Base-by-base conservation (phyloP, 2,888 invertebrate species). In the Troilus luridus region DNA sequence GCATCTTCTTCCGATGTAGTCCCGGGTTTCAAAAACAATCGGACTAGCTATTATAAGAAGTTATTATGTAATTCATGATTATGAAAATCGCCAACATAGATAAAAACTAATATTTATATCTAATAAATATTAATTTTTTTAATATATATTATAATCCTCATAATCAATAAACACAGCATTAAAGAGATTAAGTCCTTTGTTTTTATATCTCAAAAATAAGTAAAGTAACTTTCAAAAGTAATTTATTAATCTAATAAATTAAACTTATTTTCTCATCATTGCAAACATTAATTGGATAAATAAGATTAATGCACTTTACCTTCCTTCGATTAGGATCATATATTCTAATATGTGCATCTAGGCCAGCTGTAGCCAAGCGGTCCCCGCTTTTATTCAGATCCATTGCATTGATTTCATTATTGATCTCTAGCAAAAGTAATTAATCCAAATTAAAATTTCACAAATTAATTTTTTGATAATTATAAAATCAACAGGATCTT, bases 371-470 rank as follows among this genome's bases (percentile, higher is more conserved):
- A 10, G 88, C 91, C 41, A 91, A 62, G n/a, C 11, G 21, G 27
- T 41, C n/a, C 5, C 91, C 91, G 62, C 1, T 62, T 54, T 17
- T 56, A 54, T 64, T 91, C 27, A 91, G 1, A 56, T 91, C 91
- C 91, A 91, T 72, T 54, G 62, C 91, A 88, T 91, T 91, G 58
- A 91, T 88, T 62, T 91, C 91, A 56, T 85, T 91, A n/a, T 88
- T 85, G 14, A 88, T 19, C 56, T 91, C 91, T 91, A 64, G 11
- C 2, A 81, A 21, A 41, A 41, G 17, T 19, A 19, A 17, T 27
- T 12, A 24, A 1, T 27, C 14, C 5, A 14, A 5, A 14, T 67
- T 67, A 72, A 0, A 19, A 14, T 27, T 67, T 67, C 24, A 24
- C 24, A 24, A 67, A 24, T 9, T 14, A 72, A 62, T n/a, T 24